Evolutionary conservation across 2,113 vertebrate genomes (phyloP).

Genomic region (Coptodon rendalli): DNA sequence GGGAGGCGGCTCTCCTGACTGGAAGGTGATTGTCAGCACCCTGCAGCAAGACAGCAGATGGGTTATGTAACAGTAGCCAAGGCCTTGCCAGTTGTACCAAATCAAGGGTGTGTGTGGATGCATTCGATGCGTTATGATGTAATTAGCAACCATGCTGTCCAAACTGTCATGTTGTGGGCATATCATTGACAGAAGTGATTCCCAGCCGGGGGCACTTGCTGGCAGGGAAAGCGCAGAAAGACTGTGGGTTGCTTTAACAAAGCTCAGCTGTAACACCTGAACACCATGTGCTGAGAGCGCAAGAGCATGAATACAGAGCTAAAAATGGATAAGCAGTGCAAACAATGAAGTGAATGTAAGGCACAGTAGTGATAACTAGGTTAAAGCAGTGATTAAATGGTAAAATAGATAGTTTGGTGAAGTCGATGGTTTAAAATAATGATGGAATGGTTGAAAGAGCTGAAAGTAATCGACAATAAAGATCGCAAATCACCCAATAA

Average conservation of each 20-base stretch:
- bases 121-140: slow-evolving; percentile 1
- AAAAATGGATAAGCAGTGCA: neutral
- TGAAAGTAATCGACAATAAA: neutral
- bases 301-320: neutral
- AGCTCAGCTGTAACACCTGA: neutral
- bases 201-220: neutral
- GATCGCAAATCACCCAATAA: neutral
- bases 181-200: neutral
- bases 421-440: neutral
- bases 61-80: slow-evolving; percentile 52
- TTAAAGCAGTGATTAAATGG: neutral
- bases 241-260: neutral
- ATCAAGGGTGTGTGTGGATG: neutral
- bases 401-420: neutral
- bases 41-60: slow-evolving; percentile 41
- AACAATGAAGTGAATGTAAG: neutral
- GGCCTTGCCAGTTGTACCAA: slow-evolving; percentile 12
- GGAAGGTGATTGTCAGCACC: slow-evolving; percentile 6
- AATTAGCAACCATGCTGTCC: slow-evolving; percentile 3
- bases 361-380: neutral
- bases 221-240: neutral
- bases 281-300: neutral
- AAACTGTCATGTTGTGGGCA: neutral
- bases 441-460: neutral
- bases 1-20: neutral